A percentile compares a stretch with the other conserved stretches of the same genome.
phyloP scores from a whole-genome alignment of 2,888 invertebrate genomes.

The Hirtodrosophila alboralis region DNA sequence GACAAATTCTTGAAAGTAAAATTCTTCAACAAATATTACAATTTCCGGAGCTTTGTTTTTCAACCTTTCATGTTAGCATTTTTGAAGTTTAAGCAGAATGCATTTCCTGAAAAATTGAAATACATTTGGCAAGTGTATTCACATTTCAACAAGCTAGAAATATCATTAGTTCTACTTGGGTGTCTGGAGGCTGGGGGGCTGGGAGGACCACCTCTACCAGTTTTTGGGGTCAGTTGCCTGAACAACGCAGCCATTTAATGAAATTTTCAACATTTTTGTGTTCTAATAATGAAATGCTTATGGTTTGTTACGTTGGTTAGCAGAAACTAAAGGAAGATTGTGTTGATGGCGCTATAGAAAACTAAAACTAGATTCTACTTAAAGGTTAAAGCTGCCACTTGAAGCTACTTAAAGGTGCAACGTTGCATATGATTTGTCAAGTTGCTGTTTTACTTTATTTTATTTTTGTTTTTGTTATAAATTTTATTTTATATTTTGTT shows the following conservation, averaged over 20 bases:
- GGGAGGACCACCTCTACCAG: neutral
- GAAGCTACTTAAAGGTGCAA: conserved; percentile 28
- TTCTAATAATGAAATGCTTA: conserved; percentile 72
- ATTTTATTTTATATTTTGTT: neutral
- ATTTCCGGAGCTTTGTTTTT: no score
- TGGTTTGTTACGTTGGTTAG: conserved; percentile 20
- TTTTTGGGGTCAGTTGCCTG: conserved; percentile 23
- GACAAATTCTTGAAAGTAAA: no score
- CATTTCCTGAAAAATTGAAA: no score
- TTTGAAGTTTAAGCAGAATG: no score
- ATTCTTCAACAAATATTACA: no score
- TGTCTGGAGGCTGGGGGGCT: conserved; percentile 8
- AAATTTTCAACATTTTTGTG: conserved; percentile 73
- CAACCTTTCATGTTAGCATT: no score
- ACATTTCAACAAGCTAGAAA: conserved; percentile 1
- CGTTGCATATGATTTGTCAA: conserved; percentile 56
- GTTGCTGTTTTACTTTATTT: conserved; percentile 23
- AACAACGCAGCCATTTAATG: conserved; percentile 61
- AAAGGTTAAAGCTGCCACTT: conserved; percentile 25
- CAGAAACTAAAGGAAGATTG: neutral
- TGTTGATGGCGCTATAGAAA: conserved; percentile 21
- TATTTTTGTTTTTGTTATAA: conserved; percentile 2
- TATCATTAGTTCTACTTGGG: conserved; percentile 13
- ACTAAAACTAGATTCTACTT: conserved; percentile 10
- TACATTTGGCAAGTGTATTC: conserved; percentile 4